Percentiles rank a stretch among this genome's conserved stretches.
Conservation (phyloP, 2,113 vertebrate species). For the Rhea americana region DNA sequence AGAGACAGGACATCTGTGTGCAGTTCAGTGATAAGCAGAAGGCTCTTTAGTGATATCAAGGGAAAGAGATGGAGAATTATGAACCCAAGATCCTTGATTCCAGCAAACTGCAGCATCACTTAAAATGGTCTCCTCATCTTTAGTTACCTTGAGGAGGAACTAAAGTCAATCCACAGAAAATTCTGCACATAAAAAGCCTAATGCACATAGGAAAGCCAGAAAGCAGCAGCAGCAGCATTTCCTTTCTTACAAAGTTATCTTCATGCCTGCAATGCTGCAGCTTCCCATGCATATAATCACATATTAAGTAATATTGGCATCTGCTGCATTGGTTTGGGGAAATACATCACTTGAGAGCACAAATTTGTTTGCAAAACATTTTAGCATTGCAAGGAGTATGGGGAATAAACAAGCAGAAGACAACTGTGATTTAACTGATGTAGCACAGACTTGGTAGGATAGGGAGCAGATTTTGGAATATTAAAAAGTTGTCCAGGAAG, state of each 20-base stretch:
- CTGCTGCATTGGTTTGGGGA: neutral
- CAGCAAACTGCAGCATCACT: neutral
- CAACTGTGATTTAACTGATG: neutral
- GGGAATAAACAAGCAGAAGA: neutral
- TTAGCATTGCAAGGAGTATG: neutral
- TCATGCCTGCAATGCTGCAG: neutral
- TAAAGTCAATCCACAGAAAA: neutral
- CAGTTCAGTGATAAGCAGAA: neutral
- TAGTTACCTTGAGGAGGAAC: neutral
- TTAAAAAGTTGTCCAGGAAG: neutral
- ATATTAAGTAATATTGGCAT: conserved; percentile 3
- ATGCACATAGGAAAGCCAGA: neutral
- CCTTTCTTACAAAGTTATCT: neutral
- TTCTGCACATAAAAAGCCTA: neutral
- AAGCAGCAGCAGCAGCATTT: neutral
- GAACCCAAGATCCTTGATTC: neutral
- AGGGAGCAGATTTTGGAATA: neutral
- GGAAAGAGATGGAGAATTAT: neutral
- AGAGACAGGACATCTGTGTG: neutral
- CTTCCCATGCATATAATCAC: neutral
- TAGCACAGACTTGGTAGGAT: neutral
- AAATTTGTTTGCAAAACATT: conserved; percentile 19
- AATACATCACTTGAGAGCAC: neutral
- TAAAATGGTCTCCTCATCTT: neutral
- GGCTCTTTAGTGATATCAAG: neutral